Base-by-base conservation (phyloP, 2,113 vertebrate species). In the Oreotragus oreotragus region DNA sequence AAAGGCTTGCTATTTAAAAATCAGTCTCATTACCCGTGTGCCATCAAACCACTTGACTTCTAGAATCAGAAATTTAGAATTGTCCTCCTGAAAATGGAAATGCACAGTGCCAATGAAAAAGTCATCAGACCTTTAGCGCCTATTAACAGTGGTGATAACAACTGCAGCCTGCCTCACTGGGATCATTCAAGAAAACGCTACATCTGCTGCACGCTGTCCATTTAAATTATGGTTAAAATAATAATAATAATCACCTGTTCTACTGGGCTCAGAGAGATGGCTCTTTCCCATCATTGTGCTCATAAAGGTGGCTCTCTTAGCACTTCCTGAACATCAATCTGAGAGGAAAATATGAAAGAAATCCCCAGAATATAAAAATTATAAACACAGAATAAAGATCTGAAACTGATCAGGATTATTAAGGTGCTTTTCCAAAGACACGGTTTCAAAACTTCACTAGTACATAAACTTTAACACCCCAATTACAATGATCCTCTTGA, bases 301-400 rank as follows among this genome's bases (percentile, higher is more conserved):
- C 96, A 96, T 49, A 89, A 6, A 92, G 76, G 21, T 93, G 92
- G 49, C 87, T 94, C 89, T 91, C 90, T 90, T 51, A 88, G 89
- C 27, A 91, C 60, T 96, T 92, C 90, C 94, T 97, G 90, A 94
- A 83, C 97, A 96, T 86, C 92, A 95, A 57, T 96, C 90, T 87
- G 90, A 96, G 97, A 92, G 76, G 91, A 94, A 96, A 91, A 96
- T 79, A 97, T 30, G 88, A 92, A 94, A 96, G 66, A 96, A 96
- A 95, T 81, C 90, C 95, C 96, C 95, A 95, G 62, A 60, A 62
- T 88, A 94, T 45, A 90, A 89, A 96, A 96, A 66, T 97, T 81
- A 90, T 39, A 88, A 94, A 94, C 33, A 85, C 11, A 89, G 64
- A 66, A 51, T 47, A 96, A 97, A 95, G 95, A 97, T 93, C 94